These are phyloP conservation scores for Hiodon alosoides DNA, from an alignment of 2,113 vertebrate species.

Conservation along the genomic window DNA sequence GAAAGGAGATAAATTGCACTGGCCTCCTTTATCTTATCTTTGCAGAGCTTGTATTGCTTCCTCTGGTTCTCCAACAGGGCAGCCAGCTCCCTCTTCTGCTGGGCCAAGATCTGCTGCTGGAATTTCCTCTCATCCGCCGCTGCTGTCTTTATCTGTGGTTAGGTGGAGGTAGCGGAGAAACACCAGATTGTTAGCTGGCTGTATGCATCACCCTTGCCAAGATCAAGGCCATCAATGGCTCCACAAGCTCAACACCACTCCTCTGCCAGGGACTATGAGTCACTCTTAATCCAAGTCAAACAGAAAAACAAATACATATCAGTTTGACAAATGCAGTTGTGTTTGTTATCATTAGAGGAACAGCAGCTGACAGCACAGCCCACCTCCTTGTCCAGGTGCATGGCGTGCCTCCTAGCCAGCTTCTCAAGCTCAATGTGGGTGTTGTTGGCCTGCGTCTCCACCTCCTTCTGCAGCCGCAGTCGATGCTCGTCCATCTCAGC, in stretches of 20 bases:
- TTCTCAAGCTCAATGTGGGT: constrained; percentile 99
- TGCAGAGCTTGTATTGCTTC: constrained; percentile 99
- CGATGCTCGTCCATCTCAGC: constrained; percentile 99
- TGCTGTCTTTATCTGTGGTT: constrained; percentile 78
- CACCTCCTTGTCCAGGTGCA: constrained; percentile 93
- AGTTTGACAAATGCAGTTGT: not conserved
- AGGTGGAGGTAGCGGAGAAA: not conserved
- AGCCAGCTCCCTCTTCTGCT: constrained; percentile 98
- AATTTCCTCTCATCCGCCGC: constrained; percentile 95
- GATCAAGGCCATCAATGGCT: not conserved
- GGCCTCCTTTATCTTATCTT: constrained; percentile 99
- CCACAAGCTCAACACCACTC: not conserved
- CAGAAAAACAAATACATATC: not conserved
- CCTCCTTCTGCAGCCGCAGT: constrained; percentile 98
- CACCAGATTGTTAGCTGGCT: not conserved
- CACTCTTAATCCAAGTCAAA: not conserved
- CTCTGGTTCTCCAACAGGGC: constrained; percentile 98
- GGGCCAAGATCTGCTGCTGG: constrained; percentile 96
- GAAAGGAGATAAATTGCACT: constrained; percentile 17
- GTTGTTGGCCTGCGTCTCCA: constrained; percentile 98
- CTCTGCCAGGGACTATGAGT: too few relatives aligned
- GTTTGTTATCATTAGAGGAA: not conserved
- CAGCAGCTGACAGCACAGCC: constrained; percentile 24
- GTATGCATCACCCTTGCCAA: not conserved
- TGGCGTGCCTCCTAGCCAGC: constrained; percentile 92